Conservation (phyloP, 2,888 invertebrate genomes). For the Ochlodes sylvanus region DNA sequence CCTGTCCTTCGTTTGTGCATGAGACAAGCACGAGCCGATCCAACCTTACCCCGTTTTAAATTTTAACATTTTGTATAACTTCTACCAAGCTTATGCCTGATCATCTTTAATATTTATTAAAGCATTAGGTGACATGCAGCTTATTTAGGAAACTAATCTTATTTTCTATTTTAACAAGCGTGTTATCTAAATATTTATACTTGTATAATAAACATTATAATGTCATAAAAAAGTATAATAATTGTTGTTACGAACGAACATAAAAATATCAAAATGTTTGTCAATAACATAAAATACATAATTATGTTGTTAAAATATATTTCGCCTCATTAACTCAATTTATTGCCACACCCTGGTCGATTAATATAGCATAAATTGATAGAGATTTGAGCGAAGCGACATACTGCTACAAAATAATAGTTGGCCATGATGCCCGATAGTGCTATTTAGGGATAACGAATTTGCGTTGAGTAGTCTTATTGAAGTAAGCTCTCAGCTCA, state of each 20-base stretch:
- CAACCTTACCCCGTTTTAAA: slow-evolving; percentile 13
- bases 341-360: background rate
- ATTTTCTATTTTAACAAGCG: slow-evolving; percentile 31
- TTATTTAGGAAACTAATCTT: slow-evolving; percentile 21
- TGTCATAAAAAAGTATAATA: slow-evolving; percentile 15
- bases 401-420: too few relatives aligned
- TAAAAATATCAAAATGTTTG: slow-evolving; percentile 24
- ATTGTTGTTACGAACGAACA: slow-evolving; percentile 6
- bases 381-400: too few relatives aligned
- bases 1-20: background rate
- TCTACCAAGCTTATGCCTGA: slow-evolving; percentile 18
- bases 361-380: background rate
- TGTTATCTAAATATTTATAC: slow-evolving; percentile 18
- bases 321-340: too few relatives aligned
- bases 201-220: slow-evolving; percentile 20
- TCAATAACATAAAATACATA: slow-evolving; percentile 15
- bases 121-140: slow-evolving; percentile 31
- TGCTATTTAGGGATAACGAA: too few relatives aligned
- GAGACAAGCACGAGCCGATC: slow-evolving; percentile 3
- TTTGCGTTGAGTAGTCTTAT: too few relatives aligned
- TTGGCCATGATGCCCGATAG: too few relatives aligned
- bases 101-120: slow-evolving; percentile 19
- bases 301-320: background rate
- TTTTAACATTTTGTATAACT: slow-evolving; percentile 25
- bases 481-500: too few relatives aligned